Percentiles rank a stretch among this genome's conserved stretches.
These are phyloP conservation scores for Rhinogobio ventralis DNA, from an alignment of 2,797 vertebrate genomes.

Conservation along the genomic window DNA sequence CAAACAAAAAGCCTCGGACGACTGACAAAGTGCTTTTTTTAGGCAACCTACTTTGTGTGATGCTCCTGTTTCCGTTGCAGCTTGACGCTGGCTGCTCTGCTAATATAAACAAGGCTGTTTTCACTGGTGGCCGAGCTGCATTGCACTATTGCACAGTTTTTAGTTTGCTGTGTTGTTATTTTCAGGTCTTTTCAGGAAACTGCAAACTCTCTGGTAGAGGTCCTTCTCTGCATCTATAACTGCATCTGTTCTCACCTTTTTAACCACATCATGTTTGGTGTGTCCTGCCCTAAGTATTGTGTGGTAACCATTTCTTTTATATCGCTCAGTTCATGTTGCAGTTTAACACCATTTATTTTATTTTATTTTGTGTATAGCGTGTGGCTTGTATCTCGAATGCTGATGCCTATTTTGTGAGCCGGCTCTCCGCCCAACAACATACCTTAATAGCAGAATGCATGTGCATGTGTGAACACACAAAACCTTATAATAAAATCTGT, in stretches of 20 bases:
- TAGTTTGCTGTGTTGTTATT: background rate
- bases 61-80: conserved; percentile 5
- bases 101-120: background rate
- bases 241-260: background rate
- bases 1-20: background rate
- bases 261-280: conserved; percentile 2
- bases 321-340: background rate
- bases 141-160: conserved; percentile 30
- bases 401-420: background rate
- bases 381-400: background rate
- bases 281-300: background rate
- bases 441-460: background rate
- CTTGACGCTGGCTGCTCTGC: background rate
- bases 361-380: background rate
- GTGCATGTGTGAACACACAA: background rate
- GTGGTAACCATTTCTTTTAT: background rate
- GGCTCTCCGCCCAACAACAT: background rate
- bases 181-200: conserved; percentile 9
- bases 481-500: conserved; percentile 14
- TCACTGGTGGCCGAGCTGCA: background rate
- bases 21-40: background rate
- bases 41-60: background rate
- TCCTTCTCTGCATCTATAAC: background rate
- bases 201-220: background rate
- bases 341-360: background rate